These are phyloP conservation scores for Eptesicus fuscus DNA, from an alignment of 2,113 vertebrate species.

Conservation along the genomic window DNA sequence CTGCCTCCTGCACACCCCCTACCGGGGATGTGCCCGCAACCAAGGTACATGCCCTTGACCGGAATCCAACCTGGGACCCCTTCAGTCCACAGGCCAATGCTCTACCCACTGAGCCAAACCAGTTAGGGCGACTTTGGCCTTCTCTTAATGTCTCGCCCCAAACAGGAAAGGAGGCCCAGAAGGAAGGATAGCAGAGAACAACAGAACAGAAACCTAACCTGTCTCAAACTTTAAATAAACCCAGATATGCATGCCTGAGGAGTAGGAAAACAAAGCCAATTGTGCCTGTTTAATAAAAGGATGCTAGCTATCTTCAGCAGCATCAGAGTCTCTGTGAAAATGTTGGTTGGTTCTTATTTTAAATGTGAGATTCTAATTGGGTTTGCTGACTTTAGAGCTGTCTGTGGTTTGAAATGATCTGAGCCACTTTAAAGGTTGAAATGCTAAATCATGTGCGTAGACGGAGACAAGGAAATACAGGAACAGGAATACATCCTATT, in stretches of 20 bases:
- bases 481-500: neutral
- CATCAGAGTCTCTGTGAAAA: neutral
- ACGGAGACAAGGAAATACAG: neutral
- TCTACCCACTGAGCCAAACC: no score
- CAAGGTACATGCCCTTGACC: no score
- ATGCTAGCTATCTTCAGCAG: neutral
- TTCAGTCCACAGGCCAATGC: no score
- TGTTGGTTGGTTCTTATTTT: neutral
- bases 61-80: no score
- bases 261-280: neutral
- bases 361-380: neutral
- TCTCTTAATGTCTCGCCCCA: neutral
- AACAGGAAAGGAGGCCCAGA: rapidly evolving
- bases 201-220: neutral
- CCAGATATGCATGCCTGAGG: neutral
- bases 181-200: neutral
- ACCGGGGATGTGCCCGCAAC: no score
- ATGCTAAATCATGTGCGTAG: neutral
- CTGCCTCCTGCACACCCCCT: no score
- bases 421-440: slow-evolving; percentile 24
- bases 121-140: neutral
- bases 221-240: neutral
- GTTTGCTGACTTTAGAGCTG: slow-evolving; percentile 37
- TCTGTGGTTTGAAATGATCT: slow-evolving; percentile 26
- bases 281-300: neutral